Evolutionary conservation across 1,140 invertebrate species (phyloP), one percentile per base, ranked within the genome.

Genomic region (Periplaneta americana): DNA sequence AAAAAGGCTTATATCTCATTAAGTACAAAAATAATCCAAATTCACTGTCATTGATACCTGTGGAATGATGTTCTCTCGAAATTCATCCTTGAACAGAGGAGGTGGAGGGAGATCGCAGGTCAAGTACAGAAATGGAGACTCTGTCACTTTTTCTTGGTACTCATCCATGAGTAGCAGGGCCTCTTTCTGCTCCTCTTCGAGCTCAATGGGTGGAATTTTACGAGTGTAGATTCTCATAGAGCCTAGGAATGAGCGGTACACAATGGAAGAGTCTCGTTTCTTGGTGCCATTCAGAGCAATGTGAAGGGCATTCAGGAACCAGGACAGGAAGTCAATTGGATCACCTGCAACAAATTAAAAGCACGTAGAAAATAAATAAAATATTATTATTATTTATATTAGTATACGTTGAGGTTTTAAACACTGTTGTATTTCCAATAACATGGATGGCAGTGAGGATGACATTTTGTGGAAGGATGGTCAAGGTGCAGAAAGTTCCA

Each of bases 61-160:
- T 76, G 98, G 98, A 87, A 99, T 99, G 84, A 99, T 99, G 89
- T 99, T 99, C 89, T 99, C 98, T 82, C 96, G 93, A 84, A 98
- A 94, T 88, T 99, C 98, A 90, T 99, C 98, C 85, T 97, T 98
- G 86, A 98, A 99, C 13, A 99, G 90, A 17, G 98, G 98, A 5
- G 97, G 96, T 2, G 98, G 95, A 3, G 98, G 98, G 76, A 99
- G 90, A 89, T 99, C 98, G 88, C 98, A 98, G 10, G 98, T 99
- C 78, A 99, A 89, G 88, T 98, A 99, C 32, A 99, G 89, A 89
- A 99, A 99, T 36, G 96, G 96, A 22, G 95, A 96, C 83, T 98
- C 95, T 17, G 96, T 95, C 37, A 94, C 91, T 84, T 93, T 93
- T 87, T 98, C 96, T 82, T 93, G 92, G 87, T 98, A 99, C 85